Conservation (phyloP, 2,888 invertebrate genomes). For the Pseudoips prasinana region DNA sequence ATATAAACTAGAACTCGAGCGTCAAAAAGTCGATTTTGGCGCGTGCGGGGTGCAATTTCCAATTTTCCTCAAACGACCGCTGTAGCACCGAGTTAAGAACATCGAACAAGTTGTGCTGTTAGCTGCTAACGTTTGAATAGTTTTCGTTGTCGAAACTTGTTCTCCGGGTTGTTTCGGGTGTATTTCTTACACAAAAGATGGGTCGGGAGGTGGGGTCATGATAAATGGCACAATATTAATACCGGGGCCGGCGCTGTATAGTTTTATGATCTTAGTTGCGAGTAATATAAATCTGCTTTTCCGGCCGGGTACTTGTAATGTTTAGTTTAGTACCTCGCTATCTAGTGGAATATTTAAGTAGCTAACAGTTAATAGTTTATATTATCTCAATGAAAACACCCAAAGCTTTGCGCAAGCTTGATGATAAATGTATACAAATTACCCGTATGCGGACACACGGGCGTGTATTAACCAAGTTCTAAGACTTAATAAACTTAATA, state of each 20-base stretch:
- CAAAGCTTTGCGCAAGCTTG: too few relatives aligned
- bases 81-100: conserved; percentile 79
- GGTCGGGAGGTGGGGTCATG: conserved; percentile 62
- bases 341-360: conserved; percentile 28
- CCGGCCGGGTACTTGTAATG: conserved; percentile 53
- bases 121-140: conserved; percentile 73
- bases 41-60: conserved; percentile 50
- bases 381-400: conserved; percentile 23
- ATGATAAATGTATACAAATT: neutral
- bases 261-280: conserved; percentile 82
- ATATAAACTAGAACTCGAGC: conserved; percentile 36
- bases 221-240: conserved; percentile 79
- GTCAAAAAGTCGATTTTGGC: conserved; percentile 42
- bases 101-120: conserved; percentile 75
- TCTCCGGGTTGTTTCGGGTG: conserved; percentile 65
- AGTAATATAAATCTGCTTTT: conserved; percentile 78
- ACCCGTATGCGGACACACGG: too few relatives aligned
- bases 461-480: too few relatives aligned
- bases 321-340: conserved; percentile 45
- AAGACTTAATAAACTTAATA: too few relatives aligned
- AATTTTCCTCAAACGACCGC: conserved; percentile 76
- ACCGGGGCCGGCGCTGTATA: conserved; percentile 70
- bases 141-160: conserved; percentile 75
- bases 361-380: conserved; percentile 27
- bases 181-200: conserved; percentile 79